phyloP scores from a whole-genome alignment of 1,140 invertebrate species.

The Calycopis cecrops region DNA sequence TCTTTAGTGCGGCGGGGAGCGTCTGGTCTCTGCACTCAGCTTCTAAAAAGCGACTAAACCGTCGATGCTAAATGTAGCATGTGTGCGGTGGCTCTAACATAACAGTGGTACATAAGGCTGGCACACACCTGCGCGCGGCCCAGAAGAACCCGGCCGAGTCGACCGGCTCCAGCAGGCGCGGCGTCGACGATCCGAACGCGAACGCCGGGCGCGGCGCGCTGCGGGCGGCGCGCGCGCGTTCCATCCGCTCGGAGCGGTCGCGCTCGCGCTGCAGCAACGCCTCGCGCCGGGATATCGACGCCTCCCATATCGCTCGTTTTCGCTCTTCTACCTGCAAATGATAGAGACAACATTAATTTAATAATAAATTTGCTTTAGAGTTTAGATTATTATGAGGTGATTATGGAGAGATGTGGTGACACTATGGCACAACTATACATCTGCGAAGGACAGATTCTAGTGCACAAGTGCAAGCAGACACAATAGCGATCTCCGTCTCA shows the following conservation, averaged over 20 bases:
- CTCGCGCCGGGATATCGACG: constrained; percentile 88
- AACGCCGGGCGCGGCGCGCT: constrained; percentile 84
- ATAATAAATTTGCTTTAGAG: too few relatives aligned
- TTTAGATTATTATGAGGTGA: too few relatives aligned
- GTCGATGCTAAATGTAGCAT: too few relatives aligned
- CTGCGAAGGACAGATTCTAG: too few relatives aligned
- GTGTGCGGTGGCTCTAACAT: too few relatives aligned
- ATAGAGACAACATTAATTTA: not conserved
- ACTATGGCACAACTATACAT: too few relatives aligned
- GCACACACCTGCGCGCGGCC: constrained; percentile 82
- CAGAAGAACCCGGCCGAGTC: constrained; percentile 87
- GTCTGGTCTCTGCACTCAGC: too few relatives aligned
- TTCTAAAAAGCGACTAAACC: too few relatives aligned
- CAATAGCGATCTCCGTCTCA: too few relatives aligned
- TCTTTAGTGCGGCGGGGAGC: too few relatives aligned
- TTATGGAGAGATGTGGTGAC: too few relatives aligned
- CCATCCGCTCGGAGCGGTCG: constrained; percentile 88
- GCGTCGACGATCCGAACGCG: constrained; percentile 93
- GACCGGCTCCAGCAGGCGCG: constrained; percentile 88
- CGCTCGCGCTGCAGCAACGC: constrained; percentile 89
- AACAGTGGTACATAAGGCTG: not conserved
- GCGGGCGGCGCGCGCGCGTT: constrained; percentile 88
- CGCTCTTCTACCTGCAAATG: constrained; percentile 87
- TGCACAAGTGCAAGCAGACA: too few relatives aligned
- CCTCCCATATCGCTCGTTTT: constrained; percentile 90